phyloP scores from a whole-genome alignment of 1,140 invertebrate species.

The Pseudomyrmex gracilis region DNA sequence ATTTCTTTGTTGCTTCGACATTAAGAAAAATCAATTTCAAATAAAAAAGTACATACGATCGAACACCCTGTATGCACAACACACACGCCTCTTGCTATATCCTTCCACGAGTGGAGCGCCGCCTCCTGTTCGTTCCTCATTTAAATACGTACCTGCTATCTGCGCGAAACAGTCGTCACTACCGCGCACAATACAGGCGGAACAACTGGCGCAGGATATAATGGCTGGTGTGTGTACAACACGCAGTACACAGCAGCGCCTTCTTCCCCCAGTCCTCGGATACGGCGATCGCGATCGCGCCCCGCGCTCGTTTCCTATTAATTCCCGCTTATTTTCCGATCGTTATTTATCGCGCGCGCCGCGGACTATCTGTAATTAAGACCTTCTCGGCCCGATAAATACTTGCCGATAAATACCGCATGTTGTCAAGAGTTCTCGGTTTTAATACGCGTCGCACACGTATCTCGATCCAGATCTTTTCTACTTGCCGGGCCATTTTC shows the following conservation, averaged over 20 bases:
- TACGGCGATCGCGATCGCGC: slow-evolving; percentile 41
- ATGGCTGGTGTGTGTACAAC: slow-evolving; percentile 13
- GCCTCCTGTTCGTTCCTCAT: slow-evolving; percentile 63
- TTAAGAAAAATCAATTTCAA: not conserved
- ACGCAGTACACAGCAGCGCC: slow-evolving; percentile 10
- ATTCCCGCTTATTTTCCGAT: slow-evolving; percentile 60
- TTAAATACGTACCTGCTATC: slow-evolving; percentile 66
- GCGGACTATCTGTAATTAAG: slow-evolving; percentile 60
- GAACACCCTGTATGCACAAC: slow-evolving; percentile 42
- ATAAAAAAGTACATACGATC: not conserved
- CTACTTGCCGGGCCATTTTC: slow-evolving; percentile 10
- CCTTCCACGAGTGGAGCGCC: slow-evolving; percentile 43
- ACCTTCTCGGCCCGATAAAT: slow-evolving; percentile 54
- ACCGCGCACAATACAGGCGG: slow-evolving; percentile 58
- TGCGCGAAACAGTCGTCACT: slow-evolving; percentile 66
- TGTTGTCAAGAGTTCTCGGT: slow-evolving; percentile 56
- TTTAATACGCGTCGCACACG: slow-evolving; percentile 43
- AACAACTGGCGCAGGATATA: slow-evolving; percentile 58
- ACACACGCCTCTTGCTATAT: slow-evolving; percentile 55
- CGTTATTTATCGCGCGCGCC: slow-evolving; percentile 56
- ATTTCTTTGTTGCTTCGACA: not conserved
- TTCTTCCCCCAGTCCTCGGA: not conserved
- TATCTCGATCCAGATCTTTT: slow-evolving; percentile 43
- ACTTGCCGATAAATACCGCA: slow-evolving; percentile 38
- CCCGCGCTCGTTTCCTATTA: slow-evolving; percentile 57